phyloP scores from a whole-genome alignment of 2,888 invertebrate genomes.

The Sarcophaga variegata region DNA sequence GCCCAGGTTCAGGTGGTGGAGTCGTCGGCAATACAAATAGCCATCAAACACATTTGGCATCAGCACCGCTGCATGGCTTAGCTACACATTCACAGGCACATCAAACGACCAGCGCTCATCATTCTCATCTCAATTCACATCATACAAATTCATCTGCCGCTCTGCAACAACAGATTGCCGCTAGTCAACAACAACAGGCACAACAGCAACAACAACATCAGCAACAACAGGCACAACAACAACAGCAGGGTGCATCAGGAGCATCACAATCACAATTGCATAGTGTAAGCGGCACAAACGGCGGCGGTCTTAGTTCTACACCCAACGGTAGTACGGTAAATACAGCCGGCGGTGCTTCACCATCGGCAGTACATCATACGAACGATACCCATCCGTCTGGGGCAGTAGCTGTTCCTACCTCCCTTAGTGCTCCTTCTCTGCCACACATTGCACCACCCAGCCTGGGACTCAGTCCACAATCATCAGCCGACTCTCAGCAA shows the following conservation, averaged over 20 bases:
- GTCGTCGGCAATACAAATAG: conserved; percentile 75
- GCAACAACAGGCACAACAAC: conserved; percentile 64
- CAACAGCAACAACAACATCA: conserved; percentile 61
- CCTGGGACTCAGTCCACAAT: conserved; percentile 81
- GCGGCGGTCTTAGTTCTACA: conserved; percentile 66
- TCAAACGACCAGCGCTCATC: conserved; percentile 69
- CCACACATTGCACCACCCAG: conserved; percentile 78
- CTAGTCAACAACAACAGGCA: conserved; percentile 7
- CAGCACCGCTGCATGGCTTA: conserved; percentile 56
- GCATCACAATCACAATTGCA: conserved; percentile 67
- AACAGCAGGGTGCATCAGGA: conserved; percentile 59
- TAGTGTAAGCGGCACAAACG: conserved; percentile 68
- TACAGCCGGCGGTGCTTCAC: conserved; percentile 74
- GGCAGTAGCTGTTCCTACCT: conserved; percentile 72
- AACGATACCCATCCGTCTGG: conserved; percentile 72
- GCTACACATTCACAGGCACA: conserved; percentile 57
- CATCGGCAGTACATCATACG: conserved; percentile 73
- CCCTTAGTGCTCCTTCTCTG: conserved; percentile 73
- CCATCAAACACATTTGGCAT: conserved; percentile 70
- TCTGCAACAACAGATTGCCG: conserved; percentile 69
- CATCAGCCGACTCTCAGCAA: conserved; percentile 83
- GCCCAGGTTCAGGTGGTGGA: conserved; percentile 83
- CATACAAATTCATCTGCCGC: conserved; percentile 70
- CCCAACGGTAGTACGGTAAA: conserved; percentile 73
- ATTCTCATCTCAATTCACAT: conserved; percentile 67